Conservation (phyloP, 53 echinoderm and acorn worm genomes). For the Hippasteria phrygiana region DNA sequence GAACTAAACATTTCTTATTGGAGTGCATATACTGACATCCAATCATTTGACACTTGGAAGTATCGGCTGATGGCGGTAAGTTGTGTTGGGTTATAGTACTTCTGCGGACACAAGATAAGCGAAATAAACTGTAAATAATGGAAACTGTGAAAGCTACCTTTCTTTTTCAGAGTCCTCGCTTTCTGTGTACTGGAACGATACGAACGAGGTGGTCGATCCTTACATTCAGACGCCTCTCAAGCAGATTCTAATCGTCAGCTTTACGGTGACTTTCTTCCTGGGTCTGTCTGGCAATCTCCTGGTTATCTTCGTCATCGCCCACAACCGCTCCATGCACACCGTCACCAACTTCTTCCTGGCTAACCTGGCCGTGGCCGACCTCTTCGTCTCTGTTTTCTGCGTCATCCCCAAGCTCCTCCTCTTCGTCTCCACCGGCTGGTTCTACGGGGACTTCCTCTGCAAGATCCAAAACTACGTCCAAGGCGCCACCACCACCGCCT, state of each 20-base stretch:
- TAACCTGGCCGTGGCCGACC: constrained; percentile 88
- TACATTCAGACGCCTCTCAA: constrained; percentile 70
- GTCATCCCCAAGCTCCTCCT: constrained; percentile 83
- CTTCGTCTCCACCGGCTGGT: constrained; percentile 72
- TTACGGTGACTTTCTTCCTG: constrained; percentile 72
- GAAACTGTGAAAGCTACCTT: neutral
- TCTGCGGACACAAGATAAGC: too few relatives aligned
- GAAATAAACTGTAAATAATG: too few relatives aligned
- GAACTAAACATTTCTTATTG: too few relatives aligned
- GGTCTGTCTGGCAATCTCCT: constrained; percentile 85
- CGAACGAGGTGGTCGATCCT: constrained; percentile 52
- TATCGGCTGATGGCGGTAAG: too few relatives aligned
- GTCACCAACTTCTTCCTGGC: constrained; percentile 96
- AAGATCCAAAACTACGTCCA: constrained; percentile 82
- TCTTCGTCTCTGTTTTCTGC: constrained; percentile 85
- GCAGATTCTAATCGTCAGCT: constrained; percentile 73
- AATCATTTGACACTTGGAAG: too few relatives aligned
- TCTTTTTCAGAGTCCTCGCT: neutral
- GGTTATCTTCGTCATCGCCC: constrained; percentile 87
- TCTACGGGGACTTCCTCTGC: constrained; percentile 76
- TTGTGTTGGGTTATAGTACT: too few relatives aligned
- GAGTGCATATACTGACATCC: too few relatives aligned
- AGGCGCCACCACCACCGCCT: constrained; percentile 81
- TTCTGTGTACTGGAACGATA: neutral
- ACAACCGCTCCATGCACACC: constrained; percentile 86